A percentile compares a stretch with the other conserved stretches of the same genome.
Evolutionary conservation across 2,888 invertebrate genomes (phyloP).

Genomic region (Caenorhabditis macrosperma): DNA sequence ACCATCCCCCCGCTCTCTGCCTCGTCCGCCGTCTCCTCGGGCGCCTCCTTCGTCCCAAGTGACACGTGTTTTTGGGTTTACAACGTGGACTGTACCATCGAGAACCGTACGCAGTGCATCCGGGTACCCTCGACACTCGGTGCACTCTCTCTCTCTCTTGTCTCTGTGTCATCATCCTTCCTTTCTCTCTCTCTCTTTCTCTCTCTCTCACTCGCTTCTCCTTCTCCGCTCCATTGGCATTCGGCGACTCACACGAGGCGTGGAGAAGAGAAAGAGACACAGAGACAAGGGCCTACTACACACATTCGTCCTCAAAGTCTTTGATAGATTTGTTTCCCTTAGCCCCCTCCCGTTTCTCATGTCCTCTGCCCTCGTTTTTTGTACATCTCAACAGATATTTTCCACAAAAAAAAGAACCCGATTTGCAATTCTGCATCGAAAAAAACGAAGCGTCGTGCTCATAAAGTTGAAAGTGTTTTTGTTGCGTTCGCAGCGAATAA

Average conservation of each 20-base stretch:
- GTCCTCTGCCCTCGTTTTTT: neutral
- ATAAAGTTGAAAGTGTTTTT: neutral
- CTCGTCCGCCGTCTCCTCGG: neutral
- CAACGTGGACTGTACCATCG: neutral
- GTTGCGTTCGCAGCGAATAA: neutral
- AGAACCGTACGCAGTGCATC: neutral
- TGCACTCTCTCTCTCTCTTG: neutral
- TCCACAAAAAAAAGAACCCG: neutral
- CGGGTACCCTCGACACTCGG: neutral
- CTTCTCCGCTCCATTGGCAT: neutral
- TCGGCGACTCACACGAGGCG: neutral
- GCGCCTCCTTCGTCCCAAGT: neutral
- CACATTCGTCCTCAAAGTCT: slow-evolving; percentile 25
- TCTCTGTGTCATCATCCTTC: neutral
- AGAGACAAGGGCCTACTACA: neutral
- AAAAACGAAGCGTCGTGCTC: too few relatives aligned
- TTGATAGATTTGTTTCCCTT: slow-evolving; percentile 37
- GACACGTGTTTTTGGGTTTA: neutral
- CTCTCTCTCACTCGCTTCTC: neutral
- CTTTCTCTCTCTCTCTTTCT: neutral
- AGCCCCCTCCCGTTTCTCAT: neutral
- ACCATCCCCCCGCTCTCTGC: neutral
- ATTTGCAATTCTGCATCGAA: neutral
- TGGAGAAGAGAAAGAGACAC: neutral
- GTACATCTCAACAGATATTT: neutral